Evolutionary conservation across 2,113 vertebrate genomes (phyloP).

Genomic region (Meles meles): DNA sequence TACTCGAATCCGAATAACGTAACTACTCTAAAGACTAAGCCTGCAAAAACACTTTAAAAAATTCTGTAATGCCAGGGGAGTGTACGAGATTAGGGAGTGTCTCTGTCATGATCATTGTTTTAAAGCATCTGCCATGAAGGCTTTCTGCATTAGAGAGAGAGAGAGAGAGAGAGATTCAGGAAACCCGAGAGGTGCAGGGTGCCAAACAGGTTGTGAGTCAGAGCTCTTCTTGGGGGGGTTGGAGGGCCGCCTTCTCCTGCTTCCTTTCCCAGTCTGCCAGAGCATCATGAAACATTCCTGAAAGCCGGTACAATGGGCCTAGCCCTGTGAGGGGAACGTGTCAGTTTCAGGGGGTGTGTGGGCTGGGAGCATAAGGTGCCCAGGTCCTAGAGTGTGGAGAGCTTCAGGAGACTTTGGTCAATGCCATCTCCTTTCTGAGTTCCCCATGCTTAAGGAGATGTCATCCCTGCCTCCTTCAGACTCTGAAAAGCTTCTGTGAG

Average conservation of each 20-base stretch:
- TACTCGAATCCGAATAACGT: background rate
- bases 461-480: background rate
- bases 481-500: background rate
- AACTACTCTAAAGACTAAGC: background rate
- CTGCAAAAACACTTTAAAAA: constrained; percentile 10
- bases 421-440: background rate
- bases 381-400: background rate
- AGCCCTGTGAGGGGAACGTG: fast-evolving
- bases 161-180: background rate
- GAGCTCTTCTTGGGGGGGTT: background rate
- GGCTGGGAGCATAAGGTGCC: no score
- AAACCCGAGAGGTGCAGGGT: constrained; percentile 1
- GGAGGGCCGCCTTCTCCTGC: background rate
- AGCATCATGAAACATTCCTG: background rate
- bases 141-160: constrained; percentile 10
- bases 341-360: fast-evolving
- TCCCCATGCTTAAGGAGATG: background rate
- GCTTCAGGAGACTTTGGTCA: background rate
- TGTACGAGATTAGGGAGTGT: background rate
- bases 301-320: background rate
- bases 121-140: constrained; percentile 52
- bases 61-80: background rate
- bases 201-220: constrained; percentile 72
- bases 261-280: background rate
- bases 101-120: constrained; percentile 53